Evolutionary conservation across 2,888 invertebrate species (phyloP), one percentile per base, ranked within the genome.

Genomic region (Mellilla xanthometata): DNA sequence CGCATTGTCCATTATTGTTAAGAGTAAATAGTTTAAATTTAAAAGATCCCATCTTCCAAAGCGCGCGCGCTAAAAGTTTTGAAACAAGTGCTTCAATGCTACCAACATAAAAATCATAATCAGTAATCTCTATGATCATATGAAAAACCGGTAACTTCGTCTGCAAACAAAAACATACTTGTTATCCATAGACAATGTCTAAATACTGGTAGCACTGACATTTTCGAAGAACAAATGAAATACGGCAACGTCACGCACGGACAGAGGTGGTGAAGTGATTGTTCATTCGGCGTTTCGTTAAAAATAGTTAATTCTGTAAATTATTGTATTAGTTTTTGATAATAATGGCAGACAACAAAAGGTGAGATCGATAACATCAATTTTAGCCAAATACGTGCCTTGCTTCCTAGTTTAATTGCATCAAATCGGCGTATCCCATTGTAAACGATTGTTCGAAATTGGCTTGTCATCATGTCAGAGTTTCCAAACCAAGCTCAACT

Each of bases 311-410:
- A 67, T 72, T 75, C 77, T 70, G 67, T 60, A 65, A 72, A 73
- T 77, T 73, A 62, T 76, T 73, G 69, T 67, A 72, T 68, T 68
- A 68, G 65, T 78, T 77, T 68, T 68, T 73, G 55, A 60, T 68
- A 64, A 82, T 68, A 77, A 91, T 91, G 91, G 90, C 91, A 77
- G 91, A 91, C 69, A 91, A 90, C 72, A 90, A 90, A 78, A 90
- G 83, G 91, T 91, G 65, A 78, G 82, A 70, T 42, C 12, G 19
- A 10, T 32, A 33, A 19, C 12, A 10, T 13, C 22, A 2, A 24
- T 36, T 13, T 23, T 5, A 13, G 36, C 9, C 5, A 15, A 12
- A 36, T 23, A 8, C 7, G 1, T 10, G 8, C 7, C 8, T 13
- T 15, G 2, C 5, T 7, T 4, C 10, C 6, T 2, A 15, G 9